Evolutionary conservation across 2,888 invertebrate genomes (phyloP), one percentile per base, ranked within the genome.

Genomic region (Agonopterix arenella): DNA sequence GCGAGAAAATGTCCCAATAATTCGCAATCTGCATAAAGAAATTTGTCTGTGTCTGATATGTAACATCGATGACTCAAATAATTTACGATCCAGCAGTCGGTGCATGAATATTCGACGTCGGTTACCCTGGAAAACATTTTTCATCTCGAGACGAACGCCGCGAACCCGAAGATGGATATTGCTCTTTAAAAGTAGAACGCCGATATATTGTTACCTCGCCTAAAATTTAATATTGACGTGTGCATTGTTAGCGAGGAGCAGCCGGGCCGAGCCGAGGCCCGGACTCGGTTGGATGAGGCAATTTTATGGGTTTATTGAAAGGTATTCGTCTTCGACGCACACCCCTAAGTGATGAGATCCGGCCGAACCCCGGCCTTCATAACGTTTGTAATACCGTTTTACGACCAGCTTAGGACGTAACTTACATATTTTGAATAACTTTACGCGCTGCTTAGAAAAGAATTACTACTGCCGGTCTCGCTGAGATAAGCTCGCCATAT

Each of bases 361-460:
- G 76, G 72, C 76, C 80, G 76, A 73, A 77, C 75, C 82, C 80
- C 70, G 72, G 77, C 78, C 79, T 80, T 73, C 80, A 71, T 81
- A 84, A 83, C 80, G 83, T 79, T 80, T 83, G 82, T 84, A 84
- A 85, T 84, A 80, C 80, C 70, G 74, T 82, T 86, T 86, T 85
- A 85, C 74, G 84, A 79, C 73, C 76, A 76, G 80, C 83, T 83
- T 80, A 83, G 82, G 74, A 78, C 76, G 78, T 80, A 80, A 81
- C 78, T 84, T 84, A 82, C 80, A 83, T 83, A 84, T 84, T 84
- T 84, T 81, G 80, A 83, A 84, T 84, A 84, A 81, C 76, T 82
- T 84, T 81, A 79, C 73, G 75, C 64, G 66, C 72, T 76, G 67
- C 78, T 81, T 77, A 72, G 72, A 76, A 79, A 82, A 80, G 73